Base-by-base conservation (phyloP, 2,113 vertebrate species). In the Ageneiosus marmoratus region DNA sequence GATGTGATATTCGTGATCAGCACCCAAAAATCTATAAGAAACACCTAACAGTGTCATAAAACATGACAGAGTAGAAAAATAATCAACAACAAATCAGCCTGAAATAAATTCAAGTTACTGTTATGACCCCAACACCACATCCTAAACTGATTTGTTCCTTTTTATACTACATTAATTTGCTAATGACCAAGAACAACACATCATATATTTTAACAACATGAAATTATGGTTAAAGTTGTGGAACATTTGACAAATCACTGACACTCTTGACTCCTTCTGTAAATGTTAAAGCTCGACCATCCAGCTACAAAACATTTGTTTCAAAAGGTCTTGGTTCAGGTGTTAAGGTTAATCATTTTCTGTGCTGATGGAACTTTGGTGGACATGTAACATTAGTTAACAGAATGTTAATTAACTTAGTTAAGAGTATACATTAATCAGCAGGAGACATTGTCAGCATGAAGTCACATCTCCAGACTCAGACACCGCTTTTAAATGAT, bases 401-500 rank as follows among this genome's bases (percentile, higher is more conserved):
- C 8, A 34, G 15, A 51, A 18, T 12, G 16, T 55, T 55, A 76
- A 55, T 76, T 34, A 76, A 76, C 15, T 65, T 18, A 34, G 77
- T 65, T 62, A 56, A 65, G 27, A 65, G 20, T 79, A 50, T 50
- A 65, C n/a, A 50, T 50, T 50, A 12, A 79, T 24, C 44, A 79
- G 34, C 27, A 65, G 58, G 32, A 79, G 16, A 79, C 29, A 50
- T 34, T 62, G 56, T 46, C 58, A 65, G 50, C 46, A 11, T 75
- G 50, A 75, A 37, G 12, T 50, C 73, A 76, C 50, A 44, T 15
- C 65, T 11, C 72, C 37, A 56, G 50, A 41, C 20, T 12, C 51
- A 72, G 77, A 79, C 77, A 72, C 34, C 56, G 79, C 22, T 16
- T 79, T 55, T 44, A 72, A 27, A 46, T 4, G n/a, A 62, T 46